Evolutionary conservation across 2,797 vertebrate genomes (phyloP).

Genomic region (Cygnus olor): DNA sequence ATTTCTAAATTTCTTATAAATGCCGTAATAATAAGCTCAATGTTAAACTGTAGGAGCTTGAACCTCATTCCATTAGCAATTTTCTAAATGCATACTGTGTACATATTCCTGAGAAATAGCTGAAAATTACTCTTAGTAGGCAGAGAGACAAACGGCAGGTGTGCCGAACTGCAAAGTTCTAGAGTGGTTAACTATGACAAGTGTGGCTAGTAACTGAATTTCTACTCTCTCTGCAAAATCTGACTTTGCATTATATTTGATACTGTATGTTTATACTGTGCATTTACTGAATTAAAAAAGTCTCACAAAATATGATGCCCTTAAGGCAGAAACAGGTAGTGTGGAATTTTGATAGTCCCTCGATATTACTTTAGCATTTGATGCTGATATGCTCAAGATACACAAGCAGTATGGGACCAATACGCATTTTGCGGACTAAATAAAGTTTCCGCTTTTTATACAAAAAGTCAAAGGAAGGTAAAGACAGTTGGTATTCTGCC

Average conservation of each 20-base stretch:
- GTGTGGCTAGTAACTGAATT: neutral
- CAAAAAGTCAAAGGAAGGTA: neutral
- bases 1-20: slow-evolving; percentile 6
- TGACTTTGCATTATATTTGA: neutral
- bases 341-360: neutral
- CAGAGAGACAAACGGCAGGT: neutral
- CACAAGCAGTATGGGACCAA: neutral
- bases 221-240: slow-evolving; percentile 2
- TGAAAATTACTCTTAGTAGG: neutral
- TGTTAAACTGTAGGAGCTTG: neutral
- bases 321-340: neutral
- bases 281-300: neutral
- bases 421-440: neutral
- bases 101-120: neutral
- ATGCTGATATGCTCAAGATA: neutral
- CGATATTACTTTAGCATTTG: neutral
- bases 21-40: neutral
- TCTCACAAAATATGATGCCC: neutral
- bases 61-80: slow-evolving; percentile 30
- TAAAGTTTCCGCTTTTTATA: neutral
- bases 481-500: neutral
- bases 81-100: neutral
- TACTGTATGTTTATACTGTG: neutral
- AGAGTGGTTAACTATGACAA: neutral
- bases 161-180: neutral